Base-by-base conservation (phyloP, 2,888 invertebrate genomes). In the Trachelus troglodyta region DNA sequence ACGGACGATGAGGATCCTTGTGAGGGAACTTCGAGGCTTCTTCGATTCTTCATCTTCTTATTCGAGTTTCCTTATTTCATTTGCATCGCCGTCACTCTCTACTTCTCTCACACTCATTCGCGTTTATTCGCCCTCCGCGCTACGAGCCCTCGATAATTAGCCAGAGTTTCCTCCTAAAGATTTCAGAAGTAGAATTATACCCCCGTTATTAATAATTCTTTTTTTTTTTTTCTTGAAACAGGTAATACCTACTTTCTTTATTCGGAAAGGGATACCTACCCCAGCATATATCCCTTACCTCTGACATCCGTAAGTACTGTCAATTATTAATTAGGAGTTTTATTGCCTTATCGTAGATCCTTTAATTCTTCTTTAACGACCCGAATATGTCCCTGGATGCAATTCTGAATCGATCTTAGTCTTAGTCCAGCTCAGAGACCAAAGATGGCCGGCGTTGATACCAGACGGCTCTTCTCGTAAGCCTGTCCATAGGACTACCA, bases 401-500 rank as follows among this genome's bases (percentile, higher is more conserved):
- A 56, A 56, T 9, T 23, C 56, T 23, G 56, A 56, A 56, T 56
- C 23, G 56, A 56, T 56, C 23, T 56, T 56, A 9, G 56, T 56
- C 56, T 56, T 23, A 23, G 56, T 56, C 23, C 56, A 56, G 56
- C 56, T 56, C 23, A 56, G 56, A 9, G 56, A 56, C 23, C 56
- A 56, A 56, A 56, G 56, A 56, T 56, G 56, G 56, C 56, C 23
- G 56, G 2, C 15, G 23, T 9, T 23, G 56, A 56, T 56, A 56
- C 31, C 35, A 74, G 77, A 56, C 56, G 56, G 56, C 56, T 56
- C 56, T 56, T 56, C 56, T 23, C 56, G 23, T 74, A 71, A 75
- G 77, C 75, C 40, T 75, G 69, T 69, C 88, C 89, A 82, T 82
- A 85, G 84, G 84, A 87, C 87, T 86, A 85, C 82, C 85, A 85